Conservation (phyloP, 2,888 invertebrate genomes). For the Epinotia ramella region DNA sequence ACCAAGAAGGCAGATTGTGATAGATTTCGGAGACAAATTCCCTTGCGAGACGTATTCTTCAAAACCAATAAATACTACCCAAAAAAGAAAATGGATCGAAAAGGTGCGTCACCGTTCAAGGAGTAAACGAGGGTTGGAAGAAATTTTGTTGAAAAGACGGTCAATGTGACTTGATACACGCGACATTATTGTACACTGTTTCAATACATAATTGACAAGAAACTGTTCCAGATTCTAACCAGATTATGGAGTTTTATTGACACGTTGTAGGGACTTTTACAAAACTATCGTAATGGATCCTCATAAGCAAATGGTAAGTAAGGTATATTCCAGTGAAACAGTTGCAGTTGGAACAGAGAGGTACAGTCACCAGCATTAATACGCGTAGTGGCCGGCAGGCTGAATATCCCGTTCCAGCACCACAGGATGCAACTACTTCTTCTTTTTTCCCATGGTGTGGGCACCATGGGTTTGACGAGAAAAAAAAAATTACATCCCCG, state of each 20-base stretch:
- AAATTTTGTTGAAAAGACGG: conserved; percentile 7
- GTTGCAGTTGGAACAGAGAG: too few species aligned
- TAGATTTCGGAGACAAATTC: not conserved
- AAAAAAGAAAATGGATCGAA: conserved; percentile 30
- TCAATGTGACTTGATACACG: not conserved
- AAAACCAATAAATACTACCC: conserved; percentile 11
- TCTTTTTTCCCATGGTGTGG: too few species aligned
- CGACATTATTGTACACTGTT: not conserved
- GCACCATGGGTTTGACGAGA: too few species aligned
- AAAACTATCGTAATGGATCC: too few species aligned
- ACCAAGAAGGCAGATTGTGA: not conserved
- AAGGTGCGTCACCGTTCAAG: not conserved
- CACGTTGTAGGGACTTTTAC: not conserved
- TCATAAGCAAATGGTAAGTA: too few species aligned
- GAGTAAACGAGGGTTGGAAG: conserved; percentile 8
- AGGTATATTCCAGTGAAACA: too few species aligned
- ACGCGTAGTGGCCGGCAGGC: too few species aligned
- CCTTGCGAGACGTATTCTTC: conserved; percentile 12
- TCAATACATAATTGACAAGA: not conserved
- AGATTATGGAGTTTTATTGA: not conserved
- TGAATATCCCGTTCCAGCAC: too few species aligned
- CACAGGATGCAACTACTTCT: too few species aligned
- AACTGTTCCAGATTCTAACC: conserved; percentile 1
- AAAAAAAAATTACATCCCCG: too few species aligned
- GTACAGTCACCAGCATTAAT: too few species aligned